These are phyloP conservation scores for Parnassius apollo DNA, from an alignment of 2,888 invertebrate species.

Conservation along the genomic window DNA sequence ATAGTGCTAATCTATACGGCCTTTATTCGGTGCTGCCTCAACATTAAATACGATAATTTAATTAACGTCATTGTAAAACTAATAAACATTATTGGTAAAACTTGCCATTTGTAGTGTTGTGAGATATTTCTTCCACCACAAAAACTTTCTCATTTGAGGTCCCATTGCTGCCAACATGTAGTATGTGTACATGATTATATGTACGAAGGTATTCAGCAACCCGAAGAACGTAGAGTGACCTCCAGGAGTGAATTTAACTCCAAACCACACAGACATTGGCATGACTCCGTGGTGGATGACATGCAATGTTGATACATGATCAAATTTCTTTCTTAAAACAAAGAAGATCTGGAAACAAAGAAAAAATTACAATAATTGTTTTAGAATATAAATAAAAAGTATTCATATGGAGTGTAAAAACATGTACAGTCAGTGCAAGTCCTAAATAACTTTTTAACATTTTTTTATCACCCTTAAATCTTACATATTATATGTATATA, in stretches of 20 bases:
- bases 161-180: conserved; percentile 95
- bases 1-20: no score
- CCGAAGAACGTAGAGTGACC: conserved; percentile 98
- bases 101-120: conserved; percentile 94
- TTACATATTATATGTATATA: no score
- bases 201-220: conserved; percentile 96
- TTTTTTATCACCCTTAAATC: no score
- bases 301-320: conserved; percentile 95
- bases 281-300: conserved; percentile 98
- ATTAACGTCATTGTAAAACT: no score
- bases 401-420: no score
- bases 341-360: conserved; percentile 90
- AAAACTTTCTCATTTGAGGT: conserved; percentile 90
- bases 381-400: no score
- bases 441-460: no score
- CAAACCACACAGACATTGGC: conserved; percentile 99
- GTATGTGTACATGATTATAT: conserved; percentile 97
- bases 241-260: conserved; percentile 94
- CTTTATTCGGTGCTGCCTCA: no score
- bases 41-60: no score
- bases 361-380: not conserved
- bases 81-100: not conserved
- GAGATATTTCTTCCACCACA: conserved; percentile 98
- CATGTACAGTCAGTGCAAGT: no score
- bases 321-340: conserved; percentile 95